A percentile compares a stretch with the other conserved stretches of the same genome.
phyloP scores from a whole-genome alignment of 2,113 vertebrate genomes.

The Vidua chalybeata region DNA sequence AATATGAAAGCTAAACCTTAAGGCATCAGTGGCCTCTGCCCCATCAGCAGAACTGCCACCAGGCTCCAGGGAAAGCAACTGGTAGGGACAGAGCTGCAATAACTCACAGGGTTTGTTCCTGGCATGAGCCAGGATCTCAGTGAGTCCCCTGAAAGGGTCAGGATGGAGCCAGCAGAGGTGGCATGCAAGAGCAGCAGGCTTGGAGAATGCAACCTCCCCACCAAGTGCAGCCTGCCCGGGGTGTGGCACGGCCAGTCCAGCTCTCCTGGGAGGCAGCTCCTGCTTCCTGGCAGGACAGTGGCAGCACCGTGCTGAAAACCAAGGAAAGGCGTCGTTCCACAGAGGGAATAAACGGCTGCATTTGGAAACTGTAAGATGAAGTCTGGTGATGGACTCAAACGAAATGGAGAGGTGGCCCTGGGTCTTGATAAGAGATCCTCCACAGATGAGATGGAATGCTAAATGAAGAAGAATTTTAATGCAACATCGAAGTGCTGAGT shows the following conservation, averaged over 20 bases:
- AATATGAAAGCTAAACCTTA: neutral
- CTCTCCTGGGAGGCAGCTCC: neutral
- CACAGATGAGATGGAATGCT: neutral
- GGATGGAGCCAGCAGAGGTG: neutral
- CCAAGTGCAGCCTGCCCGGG: neutral
- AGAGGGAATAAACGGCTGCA: neutral
- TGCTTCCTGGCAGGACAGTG: neutral
- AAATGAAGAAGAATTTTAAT: neutral
- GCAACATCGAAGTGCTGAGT: neutral
- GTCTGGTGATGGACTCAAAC: neutral
- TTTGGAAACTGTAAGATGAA: neutral
- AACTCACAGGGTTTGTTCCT: neutral
- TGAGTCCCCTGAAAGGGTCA: fast-evolving
- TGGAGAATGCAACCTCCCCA: neutral
- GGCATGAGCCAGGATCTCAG: neutral
- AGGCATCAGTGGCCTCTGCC: neutral
- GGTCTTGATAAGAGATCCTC: neutral
- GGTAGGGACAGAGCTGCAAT: neutral
- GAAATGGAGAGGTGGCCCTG: neutral
- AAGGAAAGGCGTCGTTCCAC: neutral
- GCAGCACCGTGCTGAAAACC: neutral
- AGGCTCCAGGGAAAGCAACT: neutral
- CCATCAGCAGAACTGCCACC: neutral
- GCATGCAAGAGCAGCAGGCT: neutral
- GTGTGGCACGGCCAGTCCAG: neutral